phyloP scores from a whole-genome alignment of 2,113 vertebrate genomes.

The Menidia beryllina region DNA sequence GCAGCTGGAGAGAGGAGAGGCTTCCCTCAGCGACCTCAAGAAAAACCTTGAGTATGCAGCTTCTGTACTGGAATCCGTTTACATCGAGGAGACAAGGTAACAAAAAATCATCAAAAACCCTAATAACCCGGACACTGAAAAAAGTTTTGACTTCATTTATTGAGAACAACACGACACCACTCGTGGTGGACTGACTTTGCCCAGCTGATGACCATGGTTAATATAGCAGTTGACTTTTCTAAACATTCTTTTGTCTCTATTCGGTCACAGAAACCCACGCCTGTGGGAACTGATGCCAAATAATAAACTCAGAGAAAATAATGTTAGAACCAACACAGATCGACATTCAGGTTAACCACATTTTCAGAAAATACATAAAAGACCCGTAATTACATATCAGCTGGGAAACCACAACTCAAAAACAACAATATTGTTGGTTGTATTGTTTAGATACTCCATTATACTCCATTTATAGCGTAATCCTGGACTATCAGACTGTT shows the following conservation, averaged over 20 bases:
- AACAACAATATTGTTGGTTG: neutral
- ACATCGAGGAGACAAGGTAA: conserved; percentile 96
- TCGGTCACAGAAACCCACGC: neutral
- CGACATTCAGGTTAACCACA: neutral
- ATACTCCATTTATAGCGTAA: neutral
- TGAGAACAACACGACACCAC: conserved; percentile 3
- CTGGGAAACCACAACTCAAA: neutral
- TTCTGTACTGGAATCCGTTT: conserved; percentile 94
- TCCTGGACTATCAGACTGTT: neutral
- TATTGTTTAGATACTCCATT: neutral
- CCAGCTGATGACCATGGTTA: conserved; percentile 29
- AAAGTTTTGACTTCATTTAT: conserved; percentile 17
- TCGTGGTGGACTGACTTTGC: conserved; percentile 8
- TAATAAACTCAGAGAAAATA: neutral
- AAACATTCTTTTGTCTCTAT: neutral
- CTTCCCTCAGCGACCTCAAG: conserved; percentile 93
- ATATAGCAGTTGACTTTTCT: neutral
- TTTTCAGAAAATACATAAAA: neutral
- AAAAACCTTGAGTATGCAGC: conserved; percentile 99
- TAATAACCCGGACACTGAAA: neutral
- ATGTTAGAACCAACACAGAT: neutral
- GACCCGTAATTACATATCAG: neutral
- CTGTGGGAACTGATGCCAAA: neutral
- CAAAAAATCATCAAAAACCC: neutral
- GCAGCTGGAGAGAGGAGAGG: conserved; percentile 95